Base-by-base conservation (phyloP, 2,797 vertebrate species). In the Bryconaethiops microstoma region DNA sequence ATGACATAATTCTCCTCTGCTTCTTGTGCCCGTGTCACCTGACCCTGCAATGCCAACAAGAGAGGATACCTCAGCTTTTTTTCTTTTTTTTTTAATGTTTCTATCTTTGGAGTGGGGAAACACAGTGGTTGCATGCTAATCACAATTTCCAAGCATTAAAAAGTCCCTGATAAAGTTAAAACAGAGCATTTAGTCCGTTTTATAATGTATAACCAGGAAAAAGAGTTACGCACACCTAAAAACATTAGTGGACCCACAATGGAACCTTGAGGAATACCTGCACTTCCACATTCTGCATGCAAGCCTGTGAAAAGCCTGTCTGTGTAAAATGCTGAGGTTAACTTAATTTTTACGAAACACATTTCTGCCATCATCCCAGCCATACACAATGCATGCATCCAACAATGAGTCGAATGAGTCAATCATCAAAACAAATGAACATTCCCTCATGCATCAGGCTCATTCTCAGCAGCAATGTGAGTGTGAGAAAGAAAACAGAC, bases 1-100 rank as follows among this genome's bases (percentile, higher is more conserved):
- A 98, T 97, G 86, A 97, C 94, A 0, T 98, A 97, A 90, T 99
- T 99, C 92, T 99, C 97, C 90, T 99, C 97, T 0, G 97, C 97
- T 85, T 99, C 97, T 89, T 97, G 97, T 0, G 97, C 97, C 73
- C 97, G 93, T 0, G 97, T 99, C 90, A 99, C 97, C 91, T 99
- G 97, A 87, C 97, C 97, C 97, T 98, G 89, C 83, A 79, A 67
- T 16, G 45, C 17, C 59, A 71, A 62, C 25, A 64, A 48, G 40
- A 74, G 39, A 55, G 48, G 57, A 45, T 48, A 48, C 8, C 14
- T 82, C 6, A 71, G 55, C 9, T 63, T 48, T 0, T 42, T 55
- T 13, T 9, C 35, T 21, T 42, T 57, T 55, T 13, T 9, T 48
- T 21, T 42, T 57, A 19, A 48, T 13, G n/a, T 45, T 52, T 39